phyloP scores from a whole-genome alignment of 2,113 vertebrate genomes.

The Indri indri region DNA sequence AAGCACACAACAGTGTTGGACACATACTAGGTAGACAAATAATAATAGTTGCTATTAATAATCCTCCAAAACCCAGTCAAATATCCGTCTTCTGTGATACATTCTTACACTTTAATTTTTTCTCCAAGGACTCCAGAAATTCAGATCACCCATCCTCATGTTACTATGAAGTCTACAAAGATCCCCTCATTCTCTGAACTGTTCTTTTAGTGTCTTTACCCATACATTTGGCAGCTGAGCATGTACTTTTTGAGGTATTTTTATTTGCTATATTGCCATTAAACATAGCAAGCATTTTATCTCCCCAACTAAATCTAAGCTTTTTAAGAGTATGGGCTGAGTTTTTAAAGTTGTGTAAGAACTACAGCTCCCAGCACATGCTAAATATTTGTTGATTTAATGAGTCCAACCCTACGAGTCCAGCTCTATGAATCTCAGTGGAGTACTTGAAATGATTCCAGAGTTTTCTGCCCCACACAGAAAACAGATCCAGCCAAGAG shows the following conservation, averaged over 20 bases:
- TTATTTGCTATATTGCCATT: not conserved
- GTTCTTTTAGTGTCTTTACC: not conserved
- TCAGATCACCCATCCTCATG: not conserved
- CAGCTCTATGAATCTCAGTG: conserved; percentile 31
- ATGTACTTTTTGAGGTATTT: not conserved
- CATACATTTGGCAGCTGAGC: not conserved
- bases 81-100: not conserved
- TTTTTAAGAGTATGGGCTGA: not conserved
- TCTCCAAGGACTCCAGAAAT: not conserved
- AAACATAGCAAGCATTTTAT: not conserved
- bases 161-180: not conserved
- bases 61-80: not conserved
- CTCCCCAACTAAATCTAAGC: not conserved
- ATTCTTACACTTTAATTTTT: not conserved
- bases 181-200: not conserved
- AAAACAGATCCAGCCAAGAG: conserved; percentile 70
- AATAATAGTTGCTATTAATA: not conserved
- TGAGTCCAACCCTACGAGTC: not conserved
- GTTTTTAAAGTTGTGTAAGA: not conserved
- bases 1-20: not conserved
- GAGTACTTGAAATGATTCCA: conserved; percentile 59
- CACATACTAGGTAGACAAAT: not conserved
- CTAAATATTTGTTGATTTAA: conserved; percentile 54
- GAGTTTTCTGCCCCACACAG: conserved; percentile 55
- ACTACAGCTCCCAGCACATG: not conserved